A percentile compares a stretch with the other conserved stretches of the same genome.
Conservation (phyloP, 1,140 invertebrate species). For the Habropoda laboriosa region DNA sequence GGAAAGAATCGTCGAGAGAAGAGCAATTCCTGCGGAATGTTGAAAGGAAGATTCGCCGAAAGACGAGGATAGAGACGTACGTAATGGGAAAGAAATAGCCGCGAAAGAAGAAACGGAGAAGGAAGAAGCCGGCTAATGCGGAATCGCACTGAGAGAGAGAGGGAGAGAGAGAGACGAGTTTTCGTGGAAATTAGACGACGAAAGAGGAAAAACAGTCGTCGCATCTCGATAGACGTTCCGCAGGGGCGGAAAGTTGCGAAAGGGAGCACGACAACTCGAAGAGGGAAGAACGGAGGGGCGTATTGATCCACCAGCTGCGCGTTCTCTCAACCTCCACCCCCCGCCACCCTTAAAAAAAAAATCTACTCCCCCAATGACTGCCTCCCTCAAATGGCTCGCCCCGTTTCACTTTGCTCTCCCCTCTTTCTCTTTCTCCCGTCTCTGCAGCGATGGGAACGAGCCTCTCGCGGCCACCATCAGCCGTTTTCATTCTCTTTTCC, state of each 20-base stretch:
- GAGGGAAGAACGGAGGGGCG: conserved; percentile 57
- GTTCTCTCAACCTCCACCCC: conserved; percentile 73
- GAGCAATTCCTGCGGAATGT: not conserved
- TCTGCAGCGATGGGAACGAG: conserved; percentile 25
- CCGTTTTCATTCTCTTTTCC: too few species aligned
- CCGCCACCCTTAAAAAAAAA: conserved; percentile 30
- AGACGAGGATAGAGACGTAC: not conserved
- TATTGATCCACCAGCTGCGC: conserved; percentile 81
- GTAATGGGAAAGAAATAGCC: not conserved
- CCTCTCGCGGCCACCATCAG: conserved; percentile 51
- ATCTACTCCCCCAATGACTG: conserved; percentile 32
- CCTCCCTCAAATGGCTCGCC: conserved; percentile 43
- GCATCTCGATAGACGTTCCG: conserved; percentile 43
- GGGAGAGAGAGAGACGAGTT: conserved; percentile 10
- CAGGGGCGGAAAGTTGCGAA: conserved; percentile 39
- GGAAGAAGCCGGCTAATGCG: conserved; percentile 25
- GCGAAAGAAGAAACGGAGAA: not conserved
- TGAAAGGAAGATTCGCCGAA: not conserved
- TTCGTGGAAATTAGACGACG: conserved; percentile 28
- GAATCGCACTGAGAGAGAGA: not conserved
- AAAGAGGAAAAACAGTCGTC: conserved; percentile 39
- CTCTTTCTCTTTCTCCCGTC: conserved; percentile 1
- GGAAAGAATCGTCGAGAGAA: too few species aligned
- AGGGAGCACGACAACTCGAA: conserved; percentile 47
- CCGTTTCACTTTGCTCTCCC: conserved; percentile 26